Base-by-base conservation (phyloP, 1,140 invertebrate species). In the Araneus ventricosus region DNA sequence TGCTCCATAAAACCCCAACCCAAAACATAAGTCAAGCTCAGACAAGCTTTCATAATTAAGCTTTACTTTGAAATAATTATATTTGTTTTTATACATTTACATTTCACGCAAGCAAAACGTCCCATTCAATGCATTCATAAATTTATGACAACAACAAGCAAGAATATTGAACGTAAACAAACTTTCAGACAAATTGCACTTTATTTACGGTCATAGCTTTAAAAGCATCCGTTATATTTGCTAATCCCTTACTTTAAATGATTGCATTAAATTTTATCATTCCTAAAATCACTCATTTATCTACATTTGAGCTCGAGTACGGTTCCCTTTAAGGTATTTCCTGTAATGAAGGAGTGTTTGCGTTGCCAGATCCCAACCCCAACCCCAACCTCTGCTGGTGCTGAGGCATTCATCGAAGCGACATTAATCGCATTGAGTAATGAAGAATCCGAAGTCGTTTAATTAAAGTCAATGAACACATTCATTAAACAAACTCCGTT, bases 401-500 rank as follows among this genome's bases (percentile, higher is more conserved):
- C 45, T 52, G 45, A 52, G 17, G 45, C n/a, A 63, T 75, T 14
- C 30, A 34, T 34, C 30, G 30, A 34, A 20, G 70, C 17, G 17
- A 17, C 70, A 34, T 34, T 75, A 75, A 75, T 34, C 70, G 70
- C 70, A 75, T 34, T 20, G 14, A 75, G 30, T 75, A 30, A 34
- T 34, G 70, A 75, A 75, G 17, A 75, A 75, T 75, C 30, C 70
- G 70, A 37, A 34, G 30, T 75, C 34, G 70, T 75, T 75, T 75
- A 75, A 75, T 75, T 75, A 75, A 75, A 75, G 70, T 75, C 70
- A 75, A 22, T 75, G 70, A 75, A 34, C 30, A 75, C 70, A 75
- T 75, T 75, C 70, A 75, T 34, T 75, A 37, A 75, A 34, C 30
- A 37, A 34, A 75, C 70, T 75, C 70, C 20, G 30, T 30, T 37